phyloP scores from a whole-genome alignment of 2,113 vertebrate genomes.

The Anarrhichthys ocellatus region DNA sequence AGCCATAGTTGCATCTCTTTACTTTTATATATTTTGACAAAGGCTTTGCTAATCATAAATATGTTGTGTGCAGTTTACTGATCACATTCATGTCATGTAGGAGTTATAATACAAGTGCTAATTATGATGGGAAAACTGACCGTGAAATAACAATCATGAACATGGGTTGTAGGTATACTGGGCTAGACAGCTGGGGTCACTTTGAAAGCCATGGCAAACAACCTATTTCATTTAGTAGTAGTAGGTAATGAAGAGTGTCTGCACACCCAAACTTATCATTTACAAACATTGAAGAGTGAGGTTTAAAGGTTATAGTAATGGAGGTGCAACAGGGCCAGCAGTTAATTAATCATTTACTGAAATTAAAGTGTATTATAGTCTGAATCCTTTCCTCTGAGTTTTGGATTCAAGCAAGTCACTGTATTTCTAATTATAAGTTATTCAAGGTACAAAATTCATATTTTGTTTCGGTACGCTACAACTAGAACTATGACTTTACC shows the following conservation, averaged over 20 bases:
- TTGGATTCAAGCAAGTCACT: not conserved
- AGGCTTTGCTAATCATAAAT: conserved; percentile 15
- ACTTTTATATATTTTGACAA: not conserved
- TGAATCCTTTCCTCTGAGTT: not conserved
- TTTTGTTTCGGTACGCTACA: not conserved
- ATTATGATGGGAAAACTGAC: conserved; percentile 1
- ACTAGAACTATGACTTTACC: not conserved
- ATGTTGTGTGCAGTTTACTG: not conserved
- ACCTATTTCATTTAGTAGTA: not conserved
- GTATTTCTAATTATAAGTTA: not conserved
- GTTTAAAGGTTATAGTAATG: not conserved
- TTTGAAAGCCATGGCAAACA: not conserved
- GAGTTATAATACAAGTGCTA: not conserved
- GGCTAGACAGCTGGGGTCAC: not conserved
- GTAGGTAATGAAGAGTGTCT: not conserved
- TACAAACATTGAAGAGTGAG: not conserved
- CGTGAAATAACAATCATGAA: not conserved
- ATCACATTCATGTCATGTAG: not conserved
- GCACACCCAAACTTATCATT: not conserved
- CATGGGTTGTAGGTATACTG: not conserved
- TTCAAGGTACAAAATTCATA: not conserved
- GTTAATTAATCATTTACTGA: not conserved
- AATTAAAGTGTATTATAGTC: not conserved
- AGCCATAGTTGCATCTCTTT: conserved; percentile 4
- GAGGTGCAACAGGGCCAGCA: not conserved